phyloP scores from a whole-genome alignment of 2,797 vertebrate species.

The Cottoperca gobio region DNA sequence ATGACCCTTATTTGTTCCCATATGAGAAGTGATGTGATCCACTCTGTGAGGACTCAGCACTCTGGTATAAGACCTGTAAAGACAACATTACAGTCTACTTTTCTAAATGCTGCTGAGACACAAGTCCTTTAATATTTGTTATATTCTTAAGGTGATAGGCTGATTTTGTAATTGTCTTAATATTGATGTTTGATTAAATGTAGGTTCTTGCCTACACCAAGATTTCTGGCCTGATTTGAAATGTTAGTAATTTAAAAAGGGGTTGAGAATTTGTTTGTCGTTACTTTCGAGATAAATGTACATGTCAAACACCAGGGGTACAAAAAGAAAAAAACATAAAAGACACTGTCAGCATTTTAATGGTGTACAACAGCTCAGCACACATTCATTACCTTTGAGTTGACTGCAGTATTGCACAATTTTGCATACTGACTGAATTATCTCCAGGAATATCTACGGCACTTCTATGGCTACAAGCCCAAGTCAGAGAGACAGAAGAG shows the following conservation, averaged over 20 bases:
- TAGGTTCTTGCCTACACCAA: too few relatives aligned
- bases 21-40: background rate
- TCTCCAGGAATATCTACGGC: constrained; percentile 71
- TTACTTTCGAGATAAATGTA: background rate
- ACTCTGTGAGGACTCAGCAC: background rate
- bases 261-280: too few relatives aligned
- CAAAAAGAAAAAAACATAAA: background rate
- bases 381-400: background rate
- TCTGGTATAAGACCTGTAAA: too few relatives aligned
- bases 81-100: too few relatives aligned
- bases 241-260: too few relatives aligned
- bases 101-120: too few relatives aligned
- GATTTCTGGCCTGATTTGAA: too few relatives aligned
- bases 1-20: background rate
- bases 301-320: background rate
- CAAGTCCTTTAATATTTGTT: too few relatives aligned
- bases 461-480: constrained; percentile 67
- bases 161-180: too few relatives aligned
- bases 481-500: constrained; percentile 49
- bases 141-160: too few relatives aligned
- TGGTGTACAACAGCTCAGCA: background rate
- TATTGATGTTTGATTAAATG: too few relatives aligned
- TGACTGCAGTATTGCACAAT: background rate
- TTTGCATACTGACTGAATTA: background rate
- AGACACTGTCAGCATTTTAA: background rate